A percentile compares a stretch with the other conserved stretches of the same genome.
These are phyloP conservation scores for Enoplosus armatus DNA, from an alignment of 2,797 vertebrate species.

Conservation along the genomic window DNA sequence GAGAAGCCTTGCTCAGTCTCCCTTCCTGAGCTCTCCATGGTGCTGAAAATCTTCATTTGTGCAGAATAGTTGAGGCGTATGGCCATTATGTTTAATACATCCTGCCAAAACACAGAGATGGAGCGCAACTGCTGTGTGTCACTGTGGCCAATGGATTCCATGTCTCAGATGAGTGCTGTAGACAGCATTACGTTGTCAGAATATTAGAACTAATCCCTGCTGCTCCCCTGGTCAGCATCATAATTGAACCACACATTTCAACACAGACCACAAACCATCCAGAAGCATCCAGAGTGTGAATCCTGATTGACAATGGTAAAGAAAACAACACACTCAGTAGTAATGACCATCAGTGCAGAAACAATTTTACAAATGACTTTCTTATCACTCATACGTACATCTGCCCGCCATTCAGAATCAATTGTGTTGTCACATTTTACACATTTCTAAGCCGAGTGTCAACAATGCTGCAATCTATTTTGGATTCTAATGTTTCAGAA, in stretches of 20 bases:
- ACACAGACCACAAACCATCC: conserved; percentile 32
- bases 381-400: conserved; percentile 19
- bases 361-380: background rate
- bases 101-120: conserved; percentile 67
- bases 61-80: conserved; percentile 64
- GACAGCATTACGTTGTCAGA: conserved; percentile 51
- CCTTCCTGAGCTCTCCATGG: conserved; percentile 84
- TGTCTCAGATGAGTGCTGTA: conserved; percentile 54
- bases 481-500: conserved; percentile 23
- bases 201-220: conserved; percentile 69
- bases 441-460: conserved; percentile 4
- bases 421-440: conserved; percentile 16
- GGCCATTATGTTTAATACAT: conserved; percentile 59
- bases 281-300: conserved; percentile 27
- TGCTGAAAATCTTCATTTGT: conserved; percentile 83
- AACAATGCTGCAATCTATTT: conserved; percentile 32
- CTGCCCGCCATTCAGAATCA: conserved; percentile 29
- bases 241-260: conserved; percentile 57
- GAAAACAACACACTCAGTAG: conserved; percentile 3
- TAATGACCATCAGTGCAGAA: background rate
- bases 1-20: conserved; percentile 13
- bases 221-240: conserved; percentile 42
- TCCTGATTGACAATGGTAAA: conserved; percentile 15
- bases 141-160: conserved; percentile 70
- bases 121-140: conserved; percentile 64